These are phyloP conservation scores for Picus viridis DNA, from an alignment of 2,797 vertebrate genomes.

Conservation along the genomic window DNA sequence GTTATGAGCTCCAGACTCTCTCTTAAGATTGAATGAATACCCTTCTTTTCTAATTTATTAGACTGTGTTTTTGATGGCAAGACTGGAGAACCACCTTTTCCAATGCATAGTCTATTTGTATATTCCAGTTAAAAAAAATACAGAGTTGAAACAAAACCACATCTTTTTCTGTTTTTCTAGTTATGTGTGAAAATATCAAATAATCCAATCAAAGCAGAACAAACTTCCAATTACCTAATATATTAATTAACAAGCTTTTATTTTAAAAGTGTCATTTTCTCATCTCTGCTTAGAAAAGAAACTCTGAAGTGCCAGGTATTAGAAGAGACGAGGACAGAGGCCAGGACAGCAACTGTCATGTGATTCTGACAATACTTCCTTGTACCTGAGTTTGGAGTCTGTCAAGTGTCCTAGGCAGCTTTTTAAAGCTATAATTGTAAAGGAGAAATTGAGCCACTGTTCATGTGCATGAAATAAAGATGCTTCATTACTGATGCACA, in stretches of 20 bases:
- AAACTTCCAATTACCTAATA: background rate
- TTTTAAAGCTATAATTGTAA: background rate
- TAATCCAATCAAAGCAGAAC: background rate
- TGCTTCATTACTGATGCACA: background rate
- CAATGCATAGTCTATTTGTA: background rate
- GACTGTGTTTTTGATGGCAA: background rate
- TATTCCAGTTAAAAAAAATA: background rate
- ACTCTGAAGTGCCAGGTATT: background rate
- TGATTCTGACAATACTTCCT: background rate
- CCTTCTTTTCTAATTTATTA: background rate
- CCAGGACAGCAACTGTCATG: background rate
- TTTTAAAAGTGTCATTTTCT: background rate
- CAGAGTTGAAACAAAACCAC: background rate
- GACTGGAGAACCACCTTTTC: background rate
- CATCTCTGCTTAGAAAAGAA: background rate
- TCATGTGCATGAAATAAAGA: background rate
- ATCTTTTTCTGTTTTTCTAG: background rate
- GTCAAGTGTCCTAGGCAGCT: background rate
- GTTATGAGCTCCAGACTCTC: background rate
- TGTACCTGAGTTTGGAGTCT: background rate
- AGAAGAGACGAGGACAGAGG: background rate
- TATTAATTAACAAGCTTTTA: background rate
- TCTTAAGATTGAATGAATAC: background rate
- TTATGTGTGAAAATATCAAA: background rate
- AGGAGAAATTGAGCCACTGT: background rate